Evolutionary conservation across 2,113 vertebrate species (phyloP), one percentile per base, ranked within the genome.

Genomic region (Terrapene triunguis): DNA sequence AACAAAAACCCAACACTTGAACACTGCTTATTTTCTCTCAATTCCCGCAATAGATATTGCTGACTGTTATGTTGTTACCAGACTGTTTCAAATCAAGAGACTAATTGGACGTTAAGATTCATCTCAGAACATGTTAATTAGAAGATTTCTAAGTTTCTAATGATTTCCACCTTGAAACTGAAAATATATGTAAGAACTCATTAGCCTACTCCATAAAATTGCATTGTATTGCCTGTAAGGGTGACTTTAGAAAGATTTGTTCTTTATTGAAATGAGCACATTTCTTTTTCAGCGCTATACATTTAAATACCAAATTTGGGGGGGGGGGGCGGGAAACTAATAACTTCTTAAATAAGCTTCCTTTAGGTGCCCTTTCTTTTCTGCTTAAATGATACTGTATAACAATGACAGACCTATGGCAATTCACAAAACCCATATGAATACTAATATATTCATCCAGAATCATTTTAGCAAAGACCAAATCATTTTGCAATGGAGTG

Each of bases 41-140:
- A 96, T 96, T 96, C 94, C 93, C 89, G 86, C 76, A 90, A 82
- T 80, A 69, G 94, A 92, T 80, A 88, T 92, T 97, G 84, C 93
- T 96, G 78, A 96, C 92, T 96, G 80, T 97, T 95, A 92, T 92
- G 89, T 85, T 97, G 80, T 96, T 98, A 93, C 80, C 94, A 96
- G 92, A 92, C 96, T 97, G 92, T 98, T 96, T 98, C 96, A 97
- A 96, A 97, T 97, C 93, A 97, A 90, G 88, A 96, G 97, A 97
- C 97, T 98, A 98, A 98, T 96, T 98, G 97, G 97, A 98, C 92
- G 92, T 88, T 97, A 96, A 94, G 93, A 96, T 97, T 98, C 86
- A 96, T 94, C 95, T 96, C 89, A 85, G 98, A 96, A 95, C 96
- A 91, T 92, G 97, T 98, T 98, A 98, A 97, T 98, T 97, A 97